Evolutionary conservation across 2,797 vertebrate species (phyloP).

Genomic region (Urocyon cinereoargenteus): DNA sequence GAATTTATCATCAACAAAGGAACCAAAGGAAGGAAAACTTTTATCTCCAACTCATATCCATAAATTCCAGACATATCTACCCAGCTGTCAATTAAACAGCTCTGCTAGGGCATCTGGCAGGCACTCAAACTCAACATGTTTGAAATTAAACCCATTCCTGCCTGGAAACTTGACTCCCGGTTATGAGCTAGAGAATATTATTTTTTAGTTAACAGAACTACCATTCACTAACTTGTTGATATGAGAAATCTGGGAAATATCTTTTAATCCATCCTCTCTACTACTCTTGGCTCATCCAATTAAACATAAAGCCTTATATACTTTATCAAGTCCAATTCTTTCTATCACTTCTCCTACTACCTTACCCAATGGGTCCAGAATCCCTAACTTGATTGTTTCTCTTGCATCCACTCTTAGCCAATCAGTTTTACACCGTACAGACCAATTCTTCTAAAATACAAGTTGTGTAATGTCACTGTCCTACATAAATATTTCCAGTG

Average conservation of each 20-base stretch:
- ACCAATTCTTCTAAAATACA: neutral
- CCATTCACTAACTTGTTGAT: neutral
- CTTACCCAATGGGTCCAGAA: neutral
- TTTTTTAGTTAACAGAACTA: neutral
- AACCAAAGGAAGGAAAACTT: neutral
- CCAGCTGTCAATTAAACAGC: neutral
- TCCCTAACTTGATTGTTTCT: neutral
- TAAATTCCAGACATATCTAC: neutral
- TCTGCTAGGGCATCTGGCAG: neutral
- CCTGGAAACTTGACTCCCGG: neutral
- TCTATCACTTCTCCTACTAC: neutral
- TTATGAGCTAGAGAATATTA: neutral
- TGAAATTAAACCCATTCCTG: conserved; percentile 47
- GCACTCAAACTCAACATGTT: neutral
- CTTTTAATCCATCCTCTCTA: neutral
- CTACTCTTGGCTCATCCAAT: neutral
- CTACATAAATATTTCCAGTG: neutral
- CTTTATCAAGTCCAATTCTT: neutral
- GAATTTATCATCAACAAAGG: neutral
- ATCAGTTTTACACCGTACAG: neutral
- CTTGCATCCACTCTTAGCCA: neutral
- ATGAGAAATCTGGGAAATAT: neutral
- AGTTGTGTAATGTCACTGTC: neutral
- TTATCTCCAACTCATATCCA: neutral
- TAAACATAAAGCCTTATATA: neutral